These are phyloP conservation scores for Drosophila rubida DNA, from an alignment of 2,888 invertebrate genomes.

Conservation along the genomic window DNA sequence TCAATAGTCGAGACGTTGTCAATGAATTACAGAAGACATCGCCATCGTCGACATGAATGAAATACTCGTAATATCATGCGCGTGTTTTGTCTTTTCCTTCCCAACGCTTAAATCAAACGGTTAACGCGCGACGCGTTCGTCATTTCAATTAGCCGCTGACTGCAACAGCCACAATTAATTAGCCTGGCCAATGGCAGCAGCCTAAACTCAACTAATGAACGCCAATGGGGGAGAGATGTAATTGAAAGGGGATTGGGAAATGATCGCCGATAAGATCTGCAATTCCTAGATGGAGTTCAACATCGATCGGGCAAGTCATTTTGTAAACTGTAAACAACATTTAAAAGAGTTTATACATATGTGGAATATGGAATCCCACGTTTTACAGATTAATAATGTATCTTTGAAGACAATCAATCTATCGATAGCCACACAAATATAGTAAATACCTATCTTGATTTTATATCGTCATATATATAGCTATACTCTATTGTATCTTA, in stretches of 20 bases:
- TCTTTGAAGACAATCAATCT: no score
- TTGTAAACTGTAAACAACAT: no score
- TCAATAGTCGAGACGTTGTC: constrained; percentile 47
- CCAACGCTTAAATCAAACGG: constrained; percentile 64
- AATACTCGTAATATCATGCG: constrained; percentile 56
- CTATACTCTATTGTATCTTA: no score
- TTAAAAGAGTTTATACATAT: no score
- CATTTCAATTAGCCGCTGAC: constrained; percentile 69
- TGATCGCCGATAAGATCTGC: not conserved
- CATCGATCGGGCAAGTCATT: no score
- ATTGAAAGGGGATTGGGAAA: not conserved
- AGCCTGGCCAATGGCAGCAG: constrained; percentile 29
- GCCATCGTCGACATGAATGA: constrained; percentile 56
- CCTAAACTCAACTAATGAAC: constrained; percentile 8
- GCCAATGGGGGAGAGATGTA: constrained; percentile 2
- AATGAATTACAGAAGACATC: constrained; percentile 17
- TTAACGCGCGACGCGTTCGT: constrained; percentile 65
- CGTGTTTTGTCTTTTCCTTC: constrained; percentile 21
- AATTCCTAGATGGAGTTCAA: no score
- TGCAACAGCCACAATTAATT: constrained; percentile 49
- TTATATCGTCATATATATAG: no score
- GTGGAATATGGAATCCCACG: no score
- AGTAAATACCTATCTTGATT: no score
- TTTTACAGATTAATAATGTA: no score
- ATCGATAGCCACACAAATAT: no score